These are phyloP conservation scores for Neomorphus geoffroyi DNA, from an alignment of 2,797 vertebrate species.

Conservation along the genomic window DNA sequence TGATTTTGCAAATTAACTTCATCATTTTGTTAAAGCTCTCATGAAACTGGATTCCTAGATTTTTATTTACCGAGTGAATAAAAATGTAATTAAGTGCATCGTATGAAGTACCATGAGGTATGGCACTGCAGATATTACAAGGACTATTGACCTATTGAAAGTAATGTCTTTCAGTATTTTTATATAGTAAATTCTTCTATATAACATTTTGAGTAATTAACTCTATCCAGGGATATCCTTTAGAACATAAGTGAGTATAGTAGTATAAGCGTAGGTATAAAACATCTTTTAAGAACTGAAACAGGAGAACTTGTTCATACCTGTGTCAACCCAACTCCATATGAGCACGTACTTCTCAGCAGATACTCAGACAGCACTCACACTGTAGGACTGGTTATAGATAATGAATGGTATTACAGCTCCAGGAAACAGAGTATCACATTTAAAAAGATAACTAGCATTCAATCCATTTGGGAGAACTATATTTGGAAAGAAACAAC, in stretches of 20 bases:
- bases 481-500: not conserved
- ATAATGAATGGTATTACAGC: not conserved
- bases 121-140: not conserved
- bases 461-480: not conserved
- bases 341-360: not conserved
- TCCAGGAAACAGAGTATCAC: not conserved
- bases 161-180: not conserved
- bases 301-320: not conserved
- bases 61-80: not conserved
- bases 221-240: not conserved
- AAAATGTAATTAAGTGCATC: not conserved
- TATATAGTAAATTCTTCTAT: not conserved
- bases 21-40: not conserved
- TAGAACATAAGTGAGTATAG: not conserved
- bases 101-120: not conserved
- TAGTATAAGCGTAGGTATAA: not conserved
- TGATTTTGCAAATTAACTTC: not conserved
- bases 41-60: not conserved
- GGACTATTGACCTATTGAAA: not conserved
- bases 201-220: not conserved
- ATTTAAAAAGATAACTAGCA: not conserved
- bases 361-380: not conserved
- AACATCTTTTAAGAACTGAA: not conserved
- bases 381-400: not conserved
- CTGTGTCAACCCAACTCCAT: not conserved